Base-by-base conservation (phyloP, 2,888 invertebrate species). In the Nomada ferruginata region DNA sequence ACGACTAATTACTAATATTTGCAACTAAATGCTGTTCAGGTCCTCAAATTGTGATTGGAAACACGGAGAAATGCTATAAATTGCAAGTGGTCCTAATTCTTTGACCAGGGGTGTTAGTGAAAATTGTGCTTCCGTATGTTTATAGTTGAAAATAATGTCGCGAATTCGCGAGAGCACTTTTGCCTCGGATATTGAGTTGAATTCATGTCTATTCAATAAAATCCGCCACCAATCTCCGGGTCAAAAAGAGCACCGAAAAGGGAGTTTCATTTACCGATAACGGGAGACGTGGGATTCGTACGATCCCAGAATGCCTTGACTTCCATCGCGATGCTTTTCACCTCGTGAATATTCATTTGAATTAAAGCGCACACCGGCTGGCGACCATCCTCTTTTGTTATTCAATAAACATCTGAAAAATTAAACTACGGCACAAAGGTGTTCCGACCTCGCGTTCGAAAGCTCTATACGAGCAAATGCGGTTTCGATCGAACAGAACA, bases 271-370 rank as follows among this genome's bases (percentile, higher is more conserved):
- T 53, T 59, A 53, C 69, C 64, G 64, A 79, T 70, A 70, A 77
- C 63, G 53, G 42, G 13, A 57, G 11, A 42, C 59, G 18, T 53
- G 69, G 44, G 50, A 72, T 71, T 64, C 50, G 26, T 36, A n/a
- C 66, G 50, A 75, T 52, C 59, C 50, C 74, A 13, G 63, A 64
- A 57, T 36, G 10, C 55, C 72, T n/a, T 23, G 50, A 11, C 11
- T n/a, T 50, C 23, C 11, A 44, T 15, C 18, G 5, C 42, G 3
- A 10, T 36, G 55, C n/a, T 71, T 69, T 42, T 63, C 68, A 20
- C 20, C 69, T 50, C n/a, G 18, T 79, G 65, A 79, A 79, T 79
- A 76, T 77, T 76, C 79, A 69, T 60, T 36, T 44, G 77, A 60
- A 74, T 77, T 60, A 61, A 29, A 29, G 59, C 2, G 53, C 63